Percentiles rank a stretch among this genome's conserved stretches.
Conservation (phyloP, 2,888 invertebrate species). For the Rhaphigaster nebulosa region DNA sequence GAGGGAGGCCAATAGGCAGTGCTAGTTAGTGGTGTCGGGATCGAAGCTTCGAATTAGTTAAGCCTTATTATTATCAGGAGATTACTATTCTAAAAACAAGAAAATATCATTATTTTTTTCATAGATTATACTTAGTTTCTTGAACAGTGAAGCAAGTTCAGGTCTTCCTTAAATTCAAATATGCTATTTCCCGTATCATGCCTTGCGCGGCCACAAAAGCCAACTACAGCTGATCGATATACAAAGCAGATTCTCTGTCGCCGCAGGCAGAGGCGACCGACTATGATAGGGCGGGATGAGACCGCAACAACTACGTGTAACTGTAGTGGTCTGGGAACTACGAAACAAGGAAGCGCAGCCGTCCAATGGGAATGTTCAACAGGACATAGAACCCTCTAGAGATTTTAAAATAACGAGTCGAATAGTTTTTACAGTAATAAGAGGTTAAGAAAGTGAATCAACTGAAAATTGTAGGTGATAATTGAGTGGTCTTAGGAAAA, state of each 20-base stretch:
- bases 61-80: too few relatives aligned
- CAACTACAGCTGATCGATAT: not conserved
- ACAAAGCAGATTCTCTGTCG: not conserved
- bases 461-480: not conserved
- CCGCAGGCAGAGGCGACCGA: not conserved
- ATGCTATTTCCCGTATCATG: not conserved
- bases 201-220: not conserved
- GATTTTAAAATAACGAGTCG: not conserved
- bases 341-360: not conserved
- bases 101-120: too few relatives aligned
- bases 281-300: not conserved
- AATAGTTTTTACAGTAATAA: not conserved
- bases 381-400: not conserved
- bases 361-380: not conserved
- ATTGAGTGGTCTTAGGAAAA: not conserved
- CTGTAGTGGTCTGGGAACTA: slow-evolving; percentile 4
- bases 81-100: too few relatives aligned
- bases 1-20: too few relatives aligned
- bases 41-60: too few relatives aligned
- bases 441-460: not conserved
- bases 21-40: too few relatives aligned
- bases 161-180: not conserved
- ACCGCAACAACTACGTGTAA: slow-evolving; percentile 4
- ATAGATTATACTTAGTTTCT: too few relatives aligned
- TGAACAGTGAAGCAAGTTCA: too few relatives aligned